These are phyloP conservation scores for Phalera bucephala DNA, from an alignment of 2,888 invertebrate species.

Conservation along the genomic window DNA sequence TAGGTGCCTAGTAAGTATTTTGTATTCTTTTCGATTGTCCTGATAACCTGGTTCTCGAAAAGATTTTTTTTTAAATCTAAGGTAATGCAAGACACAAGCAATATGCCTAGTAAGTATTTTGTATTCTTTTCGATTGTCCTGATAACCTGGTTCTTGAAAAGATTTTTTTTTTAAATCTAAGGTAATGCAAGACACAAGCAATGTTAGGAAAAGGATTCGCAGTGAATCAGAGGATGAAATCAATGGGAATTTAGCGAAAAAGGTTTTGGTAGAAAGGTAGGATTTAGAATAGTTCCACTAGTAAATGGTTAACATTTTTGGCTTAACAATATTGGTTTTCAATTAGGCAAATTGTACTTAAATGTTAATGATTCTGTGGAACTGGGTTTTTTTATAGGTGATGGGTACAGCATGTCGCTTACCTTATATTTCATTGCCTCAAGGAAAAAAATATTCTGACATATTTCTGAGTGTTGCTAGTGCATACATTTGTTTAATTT, in stretches of 20 bases:
- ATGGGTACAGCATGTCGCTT: constrained; percentile 19
- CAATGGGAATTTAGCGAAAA: constrained; percentile 60
- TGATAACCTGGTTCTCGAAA: no score
- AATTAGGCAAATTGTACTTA: background rate
- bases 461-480: no score
- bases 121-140: no score
- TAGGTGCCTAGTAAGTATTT: no score
- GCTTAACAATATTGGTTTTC: no score
- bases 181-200: constrained; percentile 42
- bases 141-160: no score
- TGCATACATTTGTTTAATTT: no score
- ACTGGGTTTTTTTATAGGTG: constrained; percentile 18
- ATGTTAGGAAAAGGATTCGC: constrained; percentile 59
- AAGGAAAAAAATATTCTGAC: no score
- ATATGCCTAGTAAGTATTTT: no score
- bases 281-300: constrained; percentile 15
- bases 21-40: no score
- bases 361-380: constrained; percentile 13
- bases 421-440: background rate
- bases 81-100: constrained; percentile 42
- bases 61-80: constrained; percentile 28
- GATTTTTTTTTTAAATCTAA: constrained; percentile 28
- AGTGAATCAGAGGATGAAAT: constrained; percentile 55
- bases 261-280: constrained; percentile 57
- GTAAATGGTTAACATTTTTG: constrained; percentile 2